phyloP scores from a whole-genome alignment of 2,888 invertebrate genomes.

The Dolichopus griseipennis region DNA sequence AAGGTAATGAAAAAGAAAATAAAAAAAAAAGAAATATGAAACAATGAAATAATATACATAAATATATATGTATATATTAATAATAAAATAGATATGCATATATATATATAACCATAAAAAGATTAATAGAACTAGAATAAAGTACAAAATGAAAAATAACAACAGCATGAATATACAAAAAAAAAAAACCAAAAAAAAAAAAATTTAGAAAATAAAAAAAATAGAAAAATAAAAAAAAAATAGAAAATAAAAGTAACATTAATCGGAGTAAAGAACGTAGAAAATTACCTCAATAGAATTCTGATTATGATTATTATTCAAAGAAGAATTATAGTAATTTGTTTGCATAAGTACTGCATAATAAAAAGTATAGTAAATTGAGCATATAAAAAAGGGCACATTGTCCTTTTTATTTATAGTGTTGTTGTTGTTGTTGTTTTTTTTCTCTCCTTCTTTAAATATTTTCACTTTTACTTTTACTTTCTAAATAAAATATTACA shows the following conservation, averaged over 20 bases:
- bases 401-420: background rate
- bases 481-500: too few species aligned
- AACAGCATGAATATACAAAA: too few species aligned
- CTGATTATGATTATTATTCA: slow-evolving; percentile 6
- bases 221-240: background rate
- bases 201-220: too few species aligned
- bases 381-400: background rate
- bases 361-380: background rate
- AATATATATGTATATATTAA: too few species aligned
- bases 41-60: background rate
- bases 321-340: slow-evolving; percentile 3
- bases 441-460: too few species aligned
- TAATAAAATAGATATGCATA: too few species aligned
- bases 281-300: slow-evolving; percentile 4
- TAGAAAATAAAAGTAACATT: background rate
- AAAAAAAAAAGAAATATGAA: background rate
- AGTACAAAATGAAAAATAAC: background rate
- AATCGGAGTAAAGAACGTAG: background rate
- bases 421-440: too few species aligned
- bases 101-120: background rate
- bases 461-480: too few species aligned
- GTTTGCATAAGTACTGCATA: background rate
- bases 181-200: too few species aligned
- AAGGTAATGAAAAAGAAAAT: background rate
- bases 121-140: background rate